Evolutionary conservation across 1,140 invertebrate species (phyloP), one percentile per base, ranked within the genome.

Genomic region (Oscheius sp.): DNA sequence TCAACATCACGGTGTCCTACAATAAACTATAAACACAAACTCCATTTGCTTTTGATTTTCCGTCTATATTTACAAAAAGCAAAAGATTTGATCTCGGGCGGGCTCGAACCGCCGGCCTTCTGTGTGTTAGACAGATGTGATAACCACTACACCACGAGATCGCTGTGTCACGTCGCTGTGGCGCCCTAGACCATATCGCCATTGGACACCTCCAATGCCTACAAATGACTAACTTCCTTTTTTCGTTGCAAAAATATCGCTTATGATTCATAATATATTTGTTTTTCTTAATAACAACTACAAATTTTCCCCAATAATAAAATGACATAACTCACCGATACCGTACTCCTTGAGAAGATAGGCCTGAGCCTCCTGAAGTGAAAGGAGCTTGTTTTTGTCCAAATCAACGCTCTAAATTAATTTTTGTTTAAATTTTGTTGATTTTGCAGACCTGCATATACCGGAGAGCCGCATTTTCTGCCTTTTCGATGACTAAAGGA

Each of bases 331-430:
- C 46, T 73, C 7, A 31, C 74, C 77, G 49, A 79, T 79, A 32
- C 83, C 81, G 65, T 84, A 83, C 71, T 83, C 81, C 46, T 77
- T 81, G 1, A 83, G 67, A n/a, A 83, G 76, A 62, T 83, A 83
- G 10, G 63, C 59, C 52, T 83, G 83, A 32, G 81, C 81, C 66
- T 83, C 81, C 7, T 32, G 18, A 18, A 83, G 49, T 59, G 81
- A 84, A 0, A 83, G 69, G 13, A 81, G 46, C 26, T 78, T 77
- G 68, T 83, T 80, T n/a, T 74, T 74, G 36, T 83, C 81, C 1
- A 66, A 71, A 59, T 83, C 81, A 4, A 83, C 81, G 42, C 72
- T 84, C 76, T 83, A 45, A 63, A 70, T 34, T 15, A 59, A 59
- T 59, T 20, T 20, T 20, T 29, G n/a, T 64, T 0, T 13, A 18